A percentile compares a stretch with the other conserved stretches of the same genome.
Evolutionary conservation across 2,113 vertebrate genomes (phyloP).

Genomic region (Catharus bicknelli): DNA sequence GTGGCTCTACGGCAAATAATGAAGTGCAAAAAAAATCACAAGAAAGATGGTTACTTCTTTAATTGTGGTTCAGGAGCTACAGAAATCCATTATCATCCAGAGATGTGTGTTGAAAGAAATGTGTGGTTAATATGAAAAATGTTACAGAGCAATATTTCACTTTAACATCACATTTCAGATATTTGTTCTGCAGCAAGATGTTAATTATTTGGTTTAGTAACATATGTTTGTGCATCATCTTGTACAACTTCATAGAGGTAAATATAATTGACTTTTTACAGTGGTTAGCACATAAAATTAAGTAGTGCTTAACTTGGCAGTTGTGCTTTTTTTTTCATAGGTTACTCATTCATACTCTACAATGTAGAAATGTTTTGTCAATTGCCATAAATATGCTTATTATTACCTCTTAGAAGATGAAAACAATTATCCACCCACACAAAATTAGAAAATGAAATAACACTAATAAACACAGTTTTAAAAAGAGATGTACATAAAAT

Average conservation of each 20-base stretch:
- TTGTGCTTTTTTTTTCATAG: neutral
- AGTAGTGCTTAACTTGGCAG: neutral
- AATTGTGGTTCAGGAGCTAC: neutral
- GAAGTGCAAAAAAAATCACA: neutral
- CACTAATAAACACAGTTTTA: neutral
- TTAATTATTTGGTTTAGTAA: neutral
- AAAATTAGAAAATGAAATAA: slow-evolving; percentile 25
- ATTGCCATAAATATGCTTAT: neutral
- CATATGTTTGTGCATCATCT: neutral
- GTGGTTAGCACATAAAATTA: neutral
- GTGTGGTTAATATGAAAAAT: neutral
- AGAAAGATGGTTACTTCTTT: neutral
- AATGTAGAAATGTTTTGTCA: neutral
- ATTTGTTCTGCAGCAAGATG: neutral
- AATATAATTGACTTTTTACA: neutral
- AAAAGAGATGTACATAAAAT: neutral
- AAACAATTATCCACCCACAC: neutral
- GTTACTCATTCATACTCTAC: neutral
- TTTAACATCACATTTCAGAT: neutral
- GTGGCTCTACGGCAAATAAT: neutral
- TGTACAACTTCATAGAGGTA: neutral
- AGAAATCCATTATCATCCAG: neutral
- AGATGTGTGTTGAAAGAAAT: neutral
- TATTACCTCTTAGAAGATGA: neutral
- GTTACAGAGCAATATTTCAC: neutral